Evolutionary conservation across 2,797 vertebrate genomes (phyloP), one percentile per base, ranked within the genome.

Genomic region (Sarcoramphus papa): DNA sequence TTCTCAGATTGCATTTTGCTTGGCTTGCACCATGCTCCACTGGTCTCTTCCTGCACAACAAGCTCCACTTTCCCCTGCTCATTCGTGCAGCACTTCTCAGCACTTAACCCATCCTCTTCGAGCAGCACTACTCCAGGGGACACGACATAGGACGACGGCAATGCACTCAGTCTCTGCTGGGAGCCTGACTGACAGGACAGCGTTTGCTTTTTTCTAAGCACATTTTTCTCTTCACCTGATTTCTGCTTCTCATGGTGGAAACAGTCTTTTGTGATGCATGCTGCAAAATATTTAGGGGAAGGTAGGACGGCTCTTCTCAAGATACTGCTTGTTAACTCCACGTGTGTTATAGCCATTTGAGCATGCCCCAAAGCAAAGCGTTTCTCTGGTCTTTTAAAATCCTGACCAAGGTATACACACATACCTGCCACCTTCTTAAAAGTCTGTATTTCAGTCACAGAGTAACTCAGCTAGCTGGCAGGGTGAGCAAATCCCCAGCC

Each of bases 91-190:
- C 57, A 17, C 27, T 19, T 51, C 73, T 28, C 68, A 68, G 25
- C 9, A 3, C 68, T 47, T 20, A 22, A 16, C 27, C 64, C 51
- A 25, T 9, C 47, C 56, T 59, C 43, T 6, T 10, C 0, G 0
- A 48, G 74, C 35, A 40, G 54, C 48, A 12, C 40, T 6, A 9
- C 57, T 17, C 45, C 65, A 35, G 35, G 54, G 27, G 31, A 69
- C 62, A n/a, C 2, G 4, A 6, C 1, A 0, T 0, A 40, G 28
- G 54, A n/a, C 6, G 5, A 14, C 6, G 3, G 7, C 40, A 45
- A 48, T 11, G 12, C 37, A 3, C 37, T 41, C 33, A 2, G 17
- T 21, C 64, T 37, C 54, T 57, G 31, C 43, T 13, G 30, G 62
- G 14, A 67, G 25, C 10, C 21, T 14, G 41, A 62, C 54, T 18